phyloP scores from a whole-genome alignment of 2,113 vertebrate species.

The Tetrao urogallus region DNA sequence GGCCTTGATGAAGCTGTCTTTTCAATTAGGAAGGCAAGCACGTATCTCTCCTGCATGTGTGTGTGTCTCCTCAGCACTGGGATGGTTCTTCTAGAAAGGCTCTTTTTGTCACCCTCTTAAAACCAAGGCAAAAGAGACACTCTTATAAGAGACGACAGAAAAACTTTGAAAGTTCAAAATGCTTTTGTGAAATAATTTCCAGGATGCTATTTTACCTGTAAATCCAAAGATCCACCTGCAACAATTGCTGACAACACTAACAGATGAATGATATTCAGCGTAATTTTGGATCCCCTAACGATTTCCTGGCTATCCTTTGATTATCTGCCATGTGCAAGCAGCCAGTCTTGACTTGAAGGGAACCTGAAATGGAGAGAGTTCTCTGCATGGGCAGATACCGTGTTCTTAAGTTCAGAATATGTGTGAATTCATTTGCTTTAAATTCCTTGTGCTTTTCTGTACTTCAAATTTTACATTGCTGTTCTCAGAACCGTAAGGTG shows the following conservation, averaged over 20 bases:
- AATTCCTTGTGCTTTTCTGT: background rate
- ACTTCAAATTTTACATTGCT: background rate
- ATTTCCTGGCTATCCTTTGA: background rate
- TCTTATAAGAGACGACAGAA: background rate
- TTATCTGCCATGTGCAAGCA: background rate
- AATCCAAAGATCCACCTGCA: background rate
- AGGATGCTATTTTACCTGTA: background rate
- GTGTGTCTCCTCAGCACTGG: background rate
- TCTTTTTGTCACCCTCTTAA: background rate
- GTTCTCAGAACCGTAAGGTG: background rate
- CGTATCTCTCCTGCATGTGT: background rate
- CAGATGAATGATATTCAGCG: background rate
- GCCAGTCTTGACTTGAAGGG: background rate
- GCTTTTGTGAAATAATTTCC: background rate
- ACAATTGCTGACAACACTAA: background rate
- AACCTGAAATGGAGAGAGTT: background rate
- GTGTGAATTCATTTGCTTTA: background rate
- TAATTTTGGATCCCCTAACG: background rate
- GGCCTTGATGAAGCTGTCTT: background rate
- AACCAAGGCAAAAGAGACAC: background rate
- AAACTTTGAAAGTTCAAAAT: background rate
- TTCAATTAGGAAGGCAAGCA: background rate
- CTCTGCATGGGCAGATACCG: background rate
- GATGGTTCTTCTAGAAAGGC: accelerated
- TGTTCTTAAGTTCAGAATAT: background rate